Evolutionary conservation across 2,113 vertebrate genomes (phyloP).

Genomic region (Alces alces): DNA sequence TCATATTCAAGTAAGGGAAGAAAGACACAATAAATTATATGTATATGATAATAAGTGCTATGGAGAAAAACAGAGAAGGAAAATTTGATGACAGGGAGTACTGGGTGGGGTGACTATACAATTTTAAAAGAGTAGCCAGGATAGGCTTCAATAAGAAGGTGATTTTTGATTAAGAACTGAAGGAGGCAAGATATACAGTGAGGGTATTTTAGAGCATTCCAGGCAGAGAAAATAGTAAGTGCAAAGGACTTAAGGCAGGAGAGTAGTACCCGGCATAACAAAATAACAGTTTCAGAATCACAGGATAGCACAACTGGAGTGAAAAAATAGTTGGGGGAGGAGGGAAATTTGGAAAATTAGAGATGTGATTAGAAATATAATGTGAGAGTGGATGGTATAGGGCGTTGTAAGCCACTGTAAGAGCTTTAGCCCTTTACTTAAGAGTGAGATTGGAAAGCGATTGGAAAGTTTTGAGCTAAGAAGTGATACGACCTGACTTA

Average conservation of each 20-base stretch:
- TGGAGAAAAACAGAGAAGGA: constrained; percentile 16
- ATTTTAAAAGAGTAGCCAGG: not conserved
- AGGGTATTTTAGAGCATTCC: not conserved
- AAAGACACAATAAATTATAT: constrained; percentile 8
- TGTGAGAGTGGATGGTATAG: not conserved
- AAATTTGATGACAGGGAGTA: not conserved
- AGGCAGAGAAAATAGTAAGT: not conserved
- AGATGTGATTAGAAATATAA: not conserved
- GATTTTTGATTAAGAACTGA: not conserved
- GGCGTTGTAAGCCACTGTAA: not conserved
- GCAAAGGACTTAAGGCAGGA: not conserved
- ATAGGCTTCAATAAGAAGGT: not conserved
- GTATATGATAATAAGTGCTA: not conserved
- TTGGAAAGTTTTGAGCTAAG: not conserved
- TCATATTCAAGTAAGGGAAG: not conserved
- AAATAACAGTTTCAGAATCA: not conserved
- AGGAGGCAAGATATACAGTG: not conserved
- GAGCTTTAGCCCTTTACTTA: not conserved
- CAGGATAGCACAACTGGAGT: not conserved
- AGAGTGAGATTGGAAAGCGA: not conserved
- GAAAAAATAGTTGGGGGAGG: not conserved
- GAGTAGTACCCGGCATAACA: not conserved
- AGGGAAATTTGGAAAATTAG: not conserved
- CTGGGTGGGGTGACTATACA: not conserved
- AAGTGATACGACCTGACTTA: not conserved